Evolutionary conservation across 2,797 vertebrate species (phyloP).

Genomic region (Epinephelus coioides): DNA sequence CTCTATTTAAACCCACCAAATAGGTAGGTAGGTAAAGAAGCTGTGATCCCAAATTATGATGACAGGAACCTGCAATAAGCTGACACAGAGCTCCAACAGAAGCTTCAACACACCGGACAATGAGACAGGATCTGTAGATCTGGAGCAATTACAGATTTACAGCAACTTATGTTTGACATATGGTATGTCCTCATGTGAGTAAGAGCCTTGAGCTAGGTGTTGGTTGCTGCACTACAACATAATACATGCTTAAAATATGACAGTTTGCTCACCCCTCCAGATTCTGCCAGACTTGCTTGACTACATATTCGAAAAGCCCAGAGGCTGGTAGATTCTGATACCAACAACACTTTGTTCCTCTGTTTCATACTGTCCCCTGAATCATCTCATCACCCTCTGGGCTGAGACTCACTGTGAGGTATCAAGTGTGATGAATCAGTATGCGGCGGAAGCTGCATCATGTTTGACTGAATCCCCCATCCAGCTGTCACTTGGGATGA

Average conservation of each 20-base stretch:
- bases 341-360: background rate
- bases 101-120: background rate
- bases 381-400: slow-evolving; percentile 43
- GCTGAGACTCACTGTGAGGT: background rate
- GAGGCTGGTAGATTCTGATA: background rate
- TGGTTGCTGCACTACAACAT: background rate
- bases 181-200: background rate
- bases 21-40: background rate
- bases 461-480: slow-evolving; percentile 41
- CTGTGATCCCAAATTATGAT: background rate
- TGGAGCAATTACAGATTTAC: background rate
- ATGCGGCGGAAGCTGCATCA: slow-evolving; percentile 52
- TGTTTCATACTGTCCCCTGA: slow-evolving; percentile 27
- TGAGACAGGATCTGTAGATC: background rate
- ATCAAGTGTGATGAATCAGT: slow-evolving; percentile 43
- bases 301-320: slow-evolving; percentile 9
- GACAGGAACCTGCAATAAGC: background rate
- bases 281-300: background rate
- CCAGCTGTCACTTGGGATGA: slow-evolving; percentile 43
- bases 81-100: background rate
- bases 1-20: too few relatives aligned
- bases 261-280: background rate
- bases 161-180: background rate
- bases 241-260: background rate
- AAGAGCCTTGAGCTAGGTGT: background rate